Evolutionary conservation across 2,888 invertebrate genomes (phyloP), one percentile per base, ranked within the genome.

Genomic region (Callinectes sapidus): DNA sequence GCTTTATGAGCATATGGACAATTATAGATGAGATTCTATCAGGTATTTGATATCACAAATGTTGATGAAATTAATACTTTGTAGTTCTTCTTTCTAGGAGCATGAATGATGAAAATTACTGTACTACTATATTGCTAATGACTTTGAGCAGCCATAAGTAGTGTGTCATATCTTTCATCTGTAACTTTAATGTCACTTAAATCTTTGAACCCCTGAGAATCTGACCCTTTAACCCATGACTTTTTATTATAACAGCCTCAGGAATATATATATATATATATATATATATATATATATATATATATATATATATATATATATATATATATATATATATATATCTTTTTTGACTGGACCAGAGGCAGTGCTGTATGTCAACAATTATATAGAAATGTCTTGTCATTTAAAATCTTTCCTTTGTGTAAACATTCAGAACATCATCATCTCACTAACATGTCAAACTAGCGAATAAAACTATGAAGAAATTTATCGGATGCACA

Each of bases 381-480:
- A 81, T 14, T 35, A 35, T 35, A 32, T 35, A 18, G 13, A 81
- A 81, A 10, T 35, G 14, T 81, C 81, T 39, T 39, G 16, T 81
- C 35, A 81, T 77, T 28, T 28, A 28, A 81, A 35, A 35, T 35
- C 35, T 32, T 42, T 87, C 8, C 48, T 87, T 54, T 87, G 32
- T n/a, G 18, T 86, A 35, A 23, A 18, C 61, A 61, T 23, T 61
- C 61, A 61, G 2, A 61, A 23, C 13, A 8, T 66, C 42, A 35
- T 39, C 28, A 66, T 66, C 48, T 91, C 87, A 91, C 91, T 39
- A 91, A 91, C 91, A 87, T 91, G 91, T 91, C 42, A 91, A 66
- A 87, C 61, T 87, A 85, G 71, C 42, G 87, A 39, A 91, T 32
- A 71, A 86, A 86, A 61, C 61, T 61, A 35, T n/a, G 71, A 71